Evolutionary conservation across 1,140 invertebrate genomes (phyloP).

Genomic region (Tetragonula clypearis): DNA sequence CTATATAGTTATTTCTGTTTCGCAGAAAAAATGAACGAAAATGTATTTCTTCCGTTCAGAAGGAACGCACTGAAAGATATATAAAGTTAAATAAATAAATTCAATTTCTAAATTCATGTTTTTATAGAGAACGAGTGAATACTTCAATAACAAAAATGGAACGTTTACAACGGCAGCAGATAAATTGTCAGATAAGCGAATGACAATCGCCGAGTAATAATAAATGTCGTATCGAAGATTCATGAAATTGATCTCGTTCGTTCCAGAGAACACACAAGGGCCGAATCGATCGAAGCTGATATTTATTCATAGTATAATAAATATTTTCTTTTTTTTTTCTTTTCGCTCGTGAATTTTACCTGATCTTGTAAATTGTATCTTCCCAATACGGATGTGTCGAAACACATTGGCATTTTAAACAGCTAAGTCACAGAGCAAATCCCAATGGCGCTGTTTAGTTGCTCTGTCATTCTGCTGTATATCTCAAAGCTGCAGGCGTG

Average conservation of each 20-base stretch:
- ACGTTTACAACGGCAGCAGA: background rate
- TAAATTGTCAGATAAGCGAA: background rate
- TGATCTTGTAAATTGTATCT: background rate
- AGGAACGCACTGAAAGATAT: too few species aligned
- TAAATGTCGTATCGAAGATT: background rate
- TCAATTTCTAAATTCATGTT: too few species aligned
- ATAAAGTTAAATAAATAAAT: too few species aligned
- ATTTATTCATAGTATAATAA: background rate
- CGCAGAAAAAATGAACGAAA: too few species aligned
- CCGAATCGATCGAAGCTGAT: background rate
- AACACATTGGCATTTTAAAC: background rate
- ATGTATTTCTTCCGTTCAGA: too few species aligned
- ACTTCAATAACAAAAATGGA: background rate
- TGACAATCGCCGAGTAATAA: background rate
- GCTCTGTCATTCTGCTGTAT: background rate
- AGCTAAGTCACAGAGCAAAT: background rate
- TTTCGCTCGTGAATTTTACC: background rate
- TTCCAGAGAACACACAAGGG: too few species aligned
- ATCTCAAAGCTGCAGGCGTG: slow-evolving; percentile 9
- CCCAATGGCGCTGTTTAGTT: background rate
- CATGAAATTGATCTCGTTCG: too few species aligned
- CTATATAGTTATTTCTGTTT: too few species aligned
- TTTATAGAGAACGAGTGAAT: background rate
- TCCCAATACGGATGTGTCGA: background rate
- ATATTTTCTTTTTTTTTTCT: background rate